Conservation (phyloP, 37 sponge, comb jelly and placozoan species). For the Lycopodina hypogea region DNA sequence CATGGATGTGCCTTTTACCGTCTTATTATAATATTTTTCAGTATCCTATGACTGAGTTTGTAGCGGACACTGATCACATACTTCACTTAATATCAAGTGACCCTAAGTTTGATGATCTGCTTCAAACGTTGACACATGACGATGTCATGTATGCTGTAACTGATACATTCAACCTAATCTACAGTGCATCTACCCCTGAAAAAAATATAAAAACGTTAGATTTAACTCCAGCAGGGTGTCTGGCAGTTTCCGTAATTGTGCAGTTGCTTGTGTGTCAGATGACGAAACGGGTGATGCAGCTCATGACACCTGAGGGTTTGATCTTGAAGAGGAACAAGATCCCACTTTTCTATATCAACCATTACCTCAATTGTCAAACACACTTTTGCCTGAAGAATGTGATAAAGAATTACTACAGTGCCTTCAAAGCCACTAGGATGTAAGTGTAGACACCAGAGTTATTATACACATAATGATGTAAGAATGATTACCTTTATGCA, state of each 20-base stretch:
- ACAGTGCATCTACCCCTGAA: constrained; percentile 1
- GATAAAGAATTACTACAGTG: constrained; percentile 25
- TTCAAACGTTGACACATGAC: constrained; percentile 5
- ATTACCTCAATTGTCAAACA: constrained; percentile 71
- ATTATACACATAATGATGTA: background rate
- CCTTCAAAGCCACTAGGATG: constrained; percentile 15
- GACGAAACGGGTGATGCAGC: constrained; percentile 60
- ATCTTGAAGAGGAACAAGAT: constrained; percentile 46
- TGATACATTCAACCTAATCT: constrained; percentile 26
- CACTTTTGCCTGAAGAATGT: constrained; percentile 82
- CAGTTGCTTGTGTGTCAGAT: constrained; percentile 56
- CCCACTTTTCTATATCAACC: constrained; percentile 51
- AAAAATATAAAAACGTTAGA: background rate
- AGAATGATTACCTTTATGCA: too few species aligned
- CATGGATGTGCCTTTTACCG: too few species aligned
- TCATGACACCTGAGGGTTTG: constrained; percentile 75
- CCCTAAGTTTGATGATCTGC: constrained; percentile 27
- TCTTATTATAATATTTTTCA: too few species aligned
- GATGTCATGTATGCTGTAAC: constrained; percentile 26
- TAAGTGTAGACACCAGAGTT: constrained; percentile 7
- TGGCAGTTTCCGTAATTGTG: constrained; percentile 31
- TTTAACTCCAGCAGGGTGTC: constrained; percentile 17
- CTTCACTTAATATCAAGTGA: constrained; percentile 3
- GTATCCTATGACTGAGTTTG: constrained; percentile 6
- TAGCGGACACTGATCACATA: constrained; percentile 23